Conservation (phyloP, 2,797 vertebrate species). For the Myotis pilosus region DNA sequence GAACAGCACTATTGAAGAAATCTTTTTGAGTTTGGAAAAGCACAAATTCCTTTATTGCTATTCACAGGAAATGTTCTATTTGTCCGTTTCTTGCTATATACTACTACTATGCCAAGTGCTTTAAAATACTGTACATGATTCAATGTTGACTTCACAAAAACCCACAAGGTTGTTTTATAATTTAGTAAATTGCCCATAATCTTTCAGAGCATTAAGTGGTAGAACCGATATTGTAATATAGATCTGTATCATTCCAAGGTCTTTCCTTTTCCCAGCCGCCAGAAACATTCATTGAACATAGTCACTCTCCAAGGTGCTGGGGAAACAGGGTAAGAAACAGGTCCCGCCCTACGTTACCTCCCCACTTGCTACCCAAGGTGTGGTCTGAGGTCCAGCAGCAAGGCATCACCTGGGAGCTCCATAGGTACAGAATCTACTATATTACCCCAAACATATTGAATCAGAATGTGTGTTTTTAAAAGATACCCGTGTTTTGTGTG, state of each 20-base stretch:
- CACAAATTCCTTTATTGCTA: neutral
- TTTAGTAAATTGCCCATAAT: neutral
- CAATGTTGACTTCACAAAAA: slow-evolving; percentile 30
- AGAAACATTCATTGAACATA: neutral
- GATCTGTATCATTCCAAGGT: neutral
- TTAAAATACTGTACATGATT: neutral
- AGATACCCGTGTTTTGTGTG: neutral
- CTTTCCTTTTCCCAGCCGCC: neutral
- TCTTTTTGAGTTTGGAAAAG: neutral
- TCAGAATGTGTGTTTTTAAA: neutral
- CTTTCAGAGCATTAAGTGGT: neutral
- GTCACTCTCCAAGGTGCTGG: neutral
- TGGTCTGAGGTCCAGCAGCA: neutral
- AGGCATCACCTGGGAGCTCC: neutral
- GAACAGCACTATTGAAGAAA: neutral
- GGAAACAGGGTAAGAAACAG: neutral
- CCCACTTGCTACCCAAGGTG: neutral
- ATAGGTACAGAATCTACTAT: neutral
- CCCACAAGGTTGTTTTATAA: neutral
- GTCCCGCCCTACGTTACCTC: neutral
- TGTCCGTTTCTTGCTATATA: neutral
- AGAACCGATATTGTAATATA: neutral
- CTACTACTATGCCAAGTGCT: neutral
- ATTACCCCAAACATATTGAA: neutral
- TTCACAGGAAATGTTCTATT: neutral